Evolutionary conservation across 2,113 vertebrate species (phyloP), one percentile per base, ranked within the genome.

Genomic region (Sigmodon hispidus): DNA sequence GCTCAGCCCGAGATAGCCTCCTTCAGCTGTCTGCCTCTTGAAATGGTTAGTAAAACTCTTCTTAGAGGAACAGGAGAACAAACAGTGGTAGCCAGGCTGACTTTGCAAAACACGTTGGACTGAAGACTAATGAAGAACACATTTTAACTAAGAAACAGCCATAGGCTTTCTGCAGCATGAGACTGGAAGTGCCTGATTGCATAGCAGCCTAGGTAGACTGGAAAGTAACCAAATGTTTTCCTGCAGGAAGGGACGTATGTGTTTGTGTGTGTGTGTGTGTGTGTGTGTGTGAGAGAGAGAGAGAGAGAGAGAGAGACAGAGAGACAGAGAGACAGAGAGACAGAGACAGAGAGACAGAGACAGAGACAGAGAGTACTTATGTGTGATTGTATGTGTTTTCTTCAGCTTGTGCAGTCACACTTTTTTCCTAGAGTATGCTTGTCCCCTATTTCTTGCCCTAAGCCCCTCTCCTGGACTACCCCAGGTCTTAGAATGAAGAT

Each of bases 51-150:
- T 97, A 97, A 29, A 98, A 98, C 96, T 63, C 89, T 94, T 96
- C 97, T 97, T 26, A 97, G 98, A 98, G 98, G 98, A 94, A 52
- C 85, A 91, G 96, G 93, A 92, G 98, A 98, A 98, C 96, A 97
- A 97, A 98, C 98, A 94, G 98, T 97, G 98, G 98, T 97, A 98
- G 98, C 98, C 98, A 98, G 98, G 98, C 97, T 98, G 98, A 98
- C 97, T 99, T 98, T 95, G 98, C 98, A 98, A 98, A 99, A 98
- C 96, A 98, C 98, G 98, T 98, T 98, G 98, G 98, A 98, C 97
- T 72, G 94, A 97, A 97, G 98, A 98, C 98, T 98, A 99, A 99
- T 98, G 98, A 98, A 98, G 99, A 99, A 98, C 98, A 99, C 98
- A 99, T 99, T 99, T 99, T 98, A 98, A 87, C 95, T 88, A 97